These are phyloP conservation scores for Limnephilus rhombicus DNA, from an alignment of 2,888 invertebrate genomes.

Conservation along the genomic window DNA sequence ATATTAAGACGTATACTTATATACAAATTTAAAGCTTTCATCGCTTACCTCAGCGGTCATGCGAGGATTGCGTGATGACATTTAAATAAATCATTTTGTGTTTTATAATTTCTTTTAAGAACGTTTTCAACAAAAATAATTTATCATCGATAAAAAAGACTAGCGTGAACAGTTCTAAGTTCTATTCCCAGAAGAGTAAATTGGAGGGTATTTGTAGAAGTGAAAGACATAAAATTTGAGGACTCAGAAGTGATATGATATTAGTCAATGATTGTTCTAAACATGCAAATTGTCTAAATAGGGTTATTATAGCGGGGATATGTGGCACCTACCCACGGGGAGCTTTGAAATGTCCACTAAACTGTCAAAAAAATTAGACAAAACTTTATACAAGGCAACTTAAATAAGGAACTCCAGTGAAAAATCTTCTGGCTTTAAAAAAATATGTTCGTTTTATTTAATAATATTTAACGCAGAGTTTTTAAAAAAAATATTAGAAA, in stretches of 20 bases:
- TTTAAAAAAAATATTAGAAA: no score
- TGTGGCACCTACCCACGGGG: neutral
- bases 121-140: neutral
- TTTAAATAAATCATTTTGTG: neutral
- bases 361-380: no score
- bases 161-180: neutral
- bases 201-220: neutral
- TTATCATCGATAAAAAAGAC: neutral
- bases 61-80: neutral
- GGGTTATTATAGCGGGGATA: neutral
- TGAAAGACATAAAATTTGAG: neutral
- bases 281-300: neutral
- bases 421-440: no score
- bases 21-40: neutral
- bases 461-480: no score
- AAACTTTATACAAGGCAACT: no score
- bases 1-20: neutral
- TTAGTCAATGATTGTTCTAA: neutral
- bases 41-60: neutral
- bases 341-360: no score
- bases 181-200: neutral
- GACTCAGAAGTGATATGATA: neutral
- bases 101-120: neutral
- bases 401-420: no score
- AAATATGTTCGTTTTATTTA: no score